phyloP scores from a whole-genome alignment of 1,140 invertebrate species.

The Lepidurus arcticus region DNA sequence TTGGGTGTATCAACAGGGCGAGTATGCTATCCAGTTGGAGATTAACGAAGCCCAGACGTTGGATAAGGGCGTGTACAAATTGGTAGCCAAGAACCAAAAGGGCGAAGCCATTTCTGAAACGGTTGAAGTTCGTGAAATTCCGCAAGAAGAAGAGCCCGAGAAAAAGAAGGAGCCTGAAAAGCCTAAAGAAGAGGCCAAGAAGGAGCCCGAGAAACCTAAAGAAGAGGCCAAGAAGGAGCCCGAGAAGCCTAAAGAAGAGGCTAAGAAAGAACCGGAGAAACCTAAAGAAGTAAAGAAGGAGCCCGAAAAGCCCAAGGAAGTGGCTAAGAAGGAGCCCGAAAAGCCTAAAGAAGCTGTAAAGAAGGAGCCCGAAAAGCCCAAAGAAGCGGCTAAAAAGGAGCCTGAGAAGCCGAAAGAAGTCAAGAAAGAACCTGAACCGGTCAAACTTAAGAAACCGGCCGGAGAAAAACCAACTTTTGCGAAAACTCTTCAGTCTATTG shows the following conservation, averaged over 20 bases:
- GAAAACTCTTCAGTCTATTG: conserved; percentile 26
- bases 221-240: conserved; percentile 14
- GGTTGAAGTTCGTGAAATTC: conserved; percentile 76
- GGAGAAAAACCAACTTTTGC: conserved; percentile 28
- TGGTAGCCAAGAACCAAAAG: conserved; percentile 87
- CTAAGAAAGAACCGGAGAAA: conserved; percentile 17
- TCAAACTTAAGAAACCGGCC: conserved; percentile 23
- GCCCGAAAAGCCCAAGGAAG: conserved; percentile 17
- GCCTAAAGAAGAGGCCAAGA: conserved; percentile 26
- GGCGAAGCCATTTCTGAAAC: conserved; percentile 84
- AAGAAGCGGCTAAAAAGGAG: conserved; percentile 23
- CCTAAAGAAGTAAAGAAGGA: conserved; percentile 25
- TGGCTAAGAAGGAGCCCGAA: conserved; percentile 16
- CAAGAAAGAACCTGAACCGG: conserved; percentile 16
- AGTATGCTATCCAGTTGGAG: conserved; percentile 80
- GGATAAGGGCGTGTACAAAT: conserved; percentile 83
- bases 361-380: conserved; percentile 7
- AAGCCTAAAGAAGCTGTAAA: not conserved
- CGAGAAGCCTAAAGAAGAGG: conserved; percentile 25
- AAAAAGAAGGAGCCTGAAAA: conserved; percentile 45
- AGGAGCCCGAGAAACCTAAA: conserved; percentile 29
- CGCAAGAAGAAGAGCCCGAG: conserved; percentile 54
- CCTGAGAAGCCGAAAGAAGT: not conserved
- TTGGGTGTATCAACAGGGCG: conserved; percentile 54
- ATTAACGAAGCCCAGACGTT: conserved; percentile 67